Conservation (phyloP, 2,888 invertebrate species). For the Metacarcinus magister region DNA sequence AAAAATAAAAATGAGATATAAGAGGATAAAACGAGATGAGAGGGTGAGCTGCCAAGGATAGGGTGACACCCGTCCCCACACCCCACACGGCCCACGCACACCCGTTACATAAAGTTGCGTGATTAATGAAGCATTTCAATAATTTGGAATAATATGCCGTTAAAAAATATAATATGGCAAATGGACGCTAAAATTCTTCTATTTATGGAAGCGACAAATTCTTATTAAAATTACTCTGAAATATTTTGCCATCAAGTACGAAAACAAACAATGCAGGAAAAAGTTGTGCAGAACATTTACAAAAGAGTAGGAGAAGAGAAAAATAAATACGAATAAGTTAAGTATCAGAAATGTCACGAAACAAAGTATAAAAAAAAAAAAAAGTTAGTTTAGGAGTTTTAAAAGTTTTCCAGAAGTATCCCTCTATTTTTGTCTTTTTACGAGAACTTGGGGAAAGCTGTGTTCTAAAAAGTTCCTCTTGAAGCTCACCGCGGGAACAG, state of each 20-base stretch:
- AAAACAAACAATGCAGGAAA: not conserved
- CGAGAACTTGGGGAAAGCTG: not conserved
- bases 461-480: not conserved
- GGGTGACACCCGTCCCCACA: not conserved
- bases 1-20: not conserved
- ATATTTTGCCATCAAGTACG: not conserved
- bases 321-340: not conserved
- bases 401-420: not conserved
- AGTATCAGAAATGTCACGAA: not conserved
- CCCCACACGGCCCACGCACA: not conserved
- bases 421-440: conserved; percentile 16
- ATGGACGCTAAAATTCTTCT: not conserved
- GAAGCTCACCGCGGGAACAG: not conserved
- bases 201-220: not conserved
- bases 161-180: no score
- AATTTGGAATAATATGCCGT: not conserved
- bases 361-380: not conserved
- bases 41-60: not conserved
- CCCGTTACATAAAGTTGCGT: not conserved
- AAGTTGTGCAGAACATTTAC: no score
- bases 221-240: not conserved
- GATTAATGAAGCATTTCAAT: not conserved
- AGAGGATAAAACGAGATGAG: not conserved
- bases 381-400: not conserved
- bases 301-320: not conserved